A percentile compares a stretch with the other conserved stretches of the same genome.
phyloP scores from a whole-genome alignment of 2,888 invertebrate genomes.

The Parnassius apollo region DNA sequence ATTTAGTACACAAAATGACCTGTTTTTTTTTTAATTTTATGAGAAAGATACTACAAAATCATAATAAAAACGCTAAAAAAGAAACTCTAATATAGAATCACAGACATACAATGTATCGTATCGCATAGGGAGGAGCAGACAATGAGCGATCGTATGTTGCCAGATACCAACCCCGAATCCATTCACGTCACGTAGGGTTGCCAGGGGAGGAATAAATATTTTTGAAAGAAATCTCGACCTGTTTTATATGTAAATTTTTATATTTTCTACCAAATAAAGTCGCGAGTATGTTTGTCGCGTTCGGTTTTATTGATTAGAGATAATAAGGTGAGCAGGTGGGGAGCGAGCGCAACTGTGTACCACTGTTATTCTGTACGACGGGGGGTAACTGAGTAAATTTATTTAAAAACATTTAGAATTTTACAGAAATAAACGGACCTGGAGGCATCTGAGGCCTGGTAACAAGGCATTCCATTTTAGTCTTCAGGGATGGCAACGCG shows the following conservation, averaged over 20 bases:
- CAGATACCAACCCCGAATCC: constrained; percentile 33
- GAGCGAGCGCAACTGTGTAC: neutral
- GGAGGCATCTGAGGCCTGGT: too few relatives aligned
- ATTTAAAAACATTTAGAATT: neutral
- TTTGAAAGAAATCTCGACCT: constrained; percentile 59
- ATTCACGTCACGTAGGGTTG: constrained; percentile 70
- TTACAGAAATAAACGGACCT: neutral
- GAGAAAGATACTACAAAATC: too few relatives aligned
- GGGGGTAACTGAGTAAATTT: neutral
- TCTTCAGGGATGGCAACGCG: too few relatives aligned
- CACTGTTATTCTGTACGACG: neutral
- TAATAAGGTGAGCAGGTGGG: constrained; percentile 55
- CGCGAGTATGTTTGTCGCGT: constrained; percentile 47
- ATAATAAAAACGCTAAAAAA: too few relatives aligned
- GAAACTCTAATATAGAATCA: constrained; percentile 30
- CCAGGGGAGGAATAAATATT: constrained; percentile 74
- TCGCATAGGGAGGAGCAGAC: constrained; percentile 42
- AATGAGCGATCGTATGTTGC: constrained; percentile 56
- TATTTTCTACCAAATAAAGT: constrained; percentile 54
- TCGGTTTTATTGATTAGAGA: constrained; percentile 62
- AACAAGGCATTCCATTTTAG: too few relatives aligned
- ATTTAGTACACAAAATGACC: too few relatives aligned
- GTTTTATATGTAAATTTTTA: constrained; percentile 75
- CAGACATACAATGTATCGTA: constrained; percentile 38
- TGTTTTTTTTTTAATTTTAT: too few relatives aligned